A percentile compares a stretch with the other conserved stretches of the same genome.
phyloP scores from a whole-genome alignment of 2,888 invertebrate genomes.

The Pecten maximus region DNA sequence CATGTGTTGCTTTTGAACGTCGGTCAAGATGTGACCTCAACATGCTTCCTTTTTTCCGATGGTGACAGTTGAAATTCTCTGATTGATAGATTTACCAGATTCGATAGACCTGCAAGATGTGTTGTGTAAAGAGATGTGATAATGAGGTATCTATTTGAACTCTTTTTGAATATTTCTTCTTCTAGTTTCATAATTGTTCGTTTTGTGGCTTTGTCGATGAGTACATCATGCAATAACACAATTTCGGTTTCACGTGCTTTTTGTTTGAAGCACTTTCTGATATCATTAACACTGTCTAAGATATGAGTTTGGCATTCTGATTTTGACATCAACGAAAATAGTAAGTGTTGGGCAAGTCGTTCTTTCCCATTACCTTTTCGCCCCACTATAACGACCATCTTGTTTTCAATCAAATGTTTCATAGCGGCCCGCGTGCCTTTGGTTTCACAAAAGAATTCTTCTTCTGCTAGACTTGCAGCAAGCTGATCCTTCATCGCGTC shows the following conservation, averaged over 20 bases:
- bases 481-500: not conserved
- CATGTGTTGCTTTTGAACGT: not conserved
- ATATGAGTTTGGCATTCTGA: not conserved
- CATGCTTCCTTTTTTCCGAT: not conserved
- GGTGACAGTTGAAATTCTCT: not conserved
- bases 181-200: not conserved
- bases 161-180: not conserved
- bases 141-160: not conserved
- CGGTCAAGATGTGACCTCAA: not conserved
- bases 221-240: not conserved
- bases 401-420: not conserved
- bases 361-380: constrained; percentile 9
- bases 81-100: not conserved
- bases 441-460: not conserved
- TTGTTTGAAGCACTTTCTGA: not conserved
- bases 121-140: not conserved
- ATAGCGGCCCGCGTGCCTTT: not conserved
- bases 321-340: not conserved
- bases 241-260: not conserved
- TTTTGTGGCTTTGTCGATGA: not conserved
- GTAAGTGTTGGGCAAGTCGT: not conserved
- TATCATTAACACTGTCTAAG: not conserved
- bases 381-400: not conserved
- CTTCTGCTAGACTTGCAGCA: not conserved
- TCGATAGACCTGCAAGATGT: not conserved